Conservation (phyloP, 2,113 vertebrate genomes). For the Nestor notabilis region DNA sequence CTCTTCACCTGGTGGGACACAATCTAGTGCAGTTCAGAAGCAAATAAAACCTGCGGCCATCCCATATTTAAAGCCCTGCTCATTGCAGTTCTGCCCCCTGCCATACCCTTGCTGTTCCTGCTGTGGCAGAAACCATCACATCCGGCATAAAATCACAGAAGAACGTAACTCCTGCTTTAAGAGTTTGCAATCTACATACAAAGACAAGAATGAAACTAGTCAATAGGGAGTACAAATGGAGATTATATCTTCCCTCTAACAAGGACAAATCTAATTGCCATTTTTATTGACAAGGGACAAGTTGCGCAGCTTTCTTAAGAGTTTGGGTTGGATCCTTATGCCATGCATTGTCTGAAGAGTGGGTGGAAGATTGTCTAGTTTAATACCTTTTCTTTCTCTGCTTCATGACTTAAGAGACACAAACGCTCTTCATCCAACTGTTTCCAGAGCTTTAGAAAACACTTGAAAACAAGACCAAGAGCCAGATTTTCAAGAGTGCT, state of each 20-base stretch:
- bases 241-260: not conserved
- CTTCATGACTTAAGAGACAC: not conserved
- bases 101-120: not conserved
- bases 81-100: not conserved
- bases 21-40: not conserved
- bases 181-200: not conserved
- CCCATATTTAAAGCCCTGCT: not conserved
- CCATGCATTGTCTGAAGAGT: not conserved
- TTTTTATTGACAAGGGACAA: not conserved
- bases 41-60: not conserved
- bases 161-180: not conserved
- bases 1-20: not conserved
- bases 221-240: not conserved
- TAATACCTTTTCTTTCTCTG: not conserved
- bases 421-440: not conserved
- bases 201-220: not conserved
- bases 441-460: not conserved
- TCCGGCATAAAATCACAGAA: not conserved
- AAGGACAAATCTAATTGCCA: not conserved
- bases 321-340: not conserved
- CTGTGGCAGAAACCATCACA: not conserved
- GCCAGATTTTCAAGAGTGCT: not conserved
- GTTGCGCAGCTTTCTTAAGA: not conserved
- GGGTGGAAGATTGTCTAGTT: not conserved
- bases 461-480: not conserved